Conservation (phyloP, 2,113 vertebrate species). For the Cynopterus brachyotis region DNA sequence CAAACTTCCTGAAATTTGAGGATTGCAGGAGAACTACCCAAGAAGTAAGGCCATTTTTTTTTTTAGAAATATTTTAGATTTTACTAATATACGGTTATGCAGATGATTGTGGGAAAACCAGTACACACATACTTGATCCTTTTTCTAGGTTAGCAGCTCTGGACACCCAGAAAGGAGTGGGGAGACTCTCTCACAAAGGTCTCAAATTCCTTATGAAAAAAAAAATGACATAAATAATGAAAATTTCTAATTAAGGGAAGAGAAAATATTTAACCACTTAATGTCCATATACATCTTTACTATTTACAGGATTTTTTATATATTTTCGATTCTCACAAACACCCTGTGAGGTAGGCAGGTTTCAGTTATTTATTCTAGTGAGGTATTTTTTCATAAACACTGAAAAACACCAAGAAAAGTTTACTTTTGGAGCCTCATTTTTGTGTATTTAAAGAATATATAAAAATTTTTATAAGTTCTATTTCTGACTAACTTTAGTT, state of each 20-base stretch:
- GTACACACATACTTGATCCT: neutral
- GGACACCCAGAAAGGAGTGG: neutral
- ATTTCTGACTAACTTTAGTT: neutral
- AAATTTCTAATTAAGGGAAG: neutral
- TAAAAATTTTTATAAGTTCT: neutral
- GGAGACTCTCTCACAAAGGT: neutral
- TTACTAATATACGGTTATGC: neutral
- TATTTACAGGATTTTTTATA: neutral
- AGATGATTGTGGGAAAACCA: neutral
- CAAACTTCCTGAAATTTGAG: neutral
- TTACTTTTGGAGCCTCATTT: neutral
- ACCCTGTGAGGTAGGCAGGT: neutral
- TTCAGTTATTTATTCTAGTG: neutral
- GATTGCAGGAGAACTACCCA: neutral
- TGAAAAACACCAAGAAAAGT: neutral
- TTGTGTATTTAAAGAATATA: slow-evolving; percentile 24
- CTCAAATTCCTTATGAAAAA: slow-evolving; percentile 12
- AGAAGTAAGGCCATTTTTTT: neutral
- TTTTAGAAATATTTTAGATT: neutral
- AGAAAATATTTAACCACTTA: neutral
- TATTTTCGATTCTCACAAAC: neutral
- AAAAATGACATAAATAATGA: neutral
- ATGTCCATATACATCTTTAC: neutral
- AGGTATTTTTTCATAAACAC: neutral
- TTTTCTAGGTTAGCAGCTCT: neutral